Conservation (phyloP, 2,797 vertebrate species). For the Cynodonichthys magdalenae region DNA sequence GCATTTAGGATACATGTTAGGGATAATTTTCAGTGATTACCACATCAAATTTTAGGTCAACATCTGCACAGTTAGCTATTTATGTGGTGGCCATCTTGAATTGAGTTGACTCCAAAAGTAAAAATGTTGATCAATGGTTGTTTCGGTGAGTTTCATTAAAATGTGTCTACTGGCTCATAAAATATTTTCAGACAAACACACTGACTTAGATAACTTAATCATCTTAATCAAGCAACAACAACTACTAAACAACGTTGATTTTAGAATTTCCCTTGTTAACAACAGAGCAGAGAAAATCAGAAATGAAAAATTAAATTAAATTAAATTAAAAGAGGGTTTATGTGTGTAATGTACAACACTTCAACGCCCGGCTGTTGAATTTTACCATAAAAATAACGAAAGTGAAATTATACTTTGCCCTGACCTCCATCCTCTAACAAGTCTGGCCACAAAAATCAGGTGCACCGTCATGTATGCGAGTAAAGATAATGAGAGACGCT, state of each 20-base stretch:
- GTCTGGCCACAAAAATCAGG: conserved; percentile 87
- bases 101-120: too few species aligned
- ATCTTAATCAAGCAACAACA: background rate
- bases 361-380: conserved; percentile 53
- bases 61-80: too few species aligned
- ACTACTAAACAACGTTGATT: conserved; percentile 14
- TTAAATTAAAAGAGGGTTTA: conserved; percentile 66
- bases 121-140: too few species aligned
- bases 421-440: conserved; percentile 84
- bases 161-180: too few species aligned
- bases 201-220: too few species aligned
- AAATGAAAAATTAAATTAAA: conserved; percentile 60
- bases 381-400: conserved; percentile 75
- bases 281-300: conserved; percentile 45
- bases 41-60: too few species aligned
- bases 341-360: conserved; percentile 69
- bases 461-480: conserved; percentile 89
- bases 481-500: conserved; percentile 93
- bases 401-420: conserved; percentile 75
- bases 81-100: too few species aligned
- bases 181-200: too few species aligned
- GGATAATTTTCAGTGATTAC: too few species aligned
- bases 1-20: too few species aligned
- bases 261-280: conserved; percentile 21
- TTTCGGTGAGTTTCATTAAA: too few species aligned